Base-by-base conservation (phyloP, 2,888 invertebrate genomes). In the Mythimna lalbum region DNA sequence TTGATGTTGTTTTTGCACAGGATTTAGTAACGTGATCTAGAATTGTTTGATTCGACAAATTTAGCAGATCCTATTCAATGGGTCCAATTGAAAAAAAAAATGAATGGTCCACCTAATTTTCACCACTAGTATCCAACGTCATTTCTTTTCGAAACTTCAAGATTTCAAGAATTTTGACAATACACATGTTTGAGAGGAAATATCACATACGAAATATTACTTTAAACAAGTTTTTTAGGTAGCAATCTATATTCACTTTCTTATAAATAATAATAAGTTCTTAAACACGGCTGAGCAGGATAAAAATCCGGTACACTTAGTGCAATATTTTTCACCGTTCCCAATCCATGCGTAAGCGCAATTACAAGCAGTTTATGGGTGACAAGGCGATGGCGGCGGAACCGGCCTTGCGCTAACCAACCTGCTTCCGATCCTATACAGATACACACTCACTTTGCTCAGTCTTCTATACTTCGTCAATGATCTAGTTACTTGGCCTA, bases 311-410 rank as follows among this genome's bases (percentile, higher is more conserved):
- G 61, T 59, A 62, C 64, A 81, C 65, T 81, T 33, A 69, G 55
- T 63, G 49, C 52, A 78, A 85, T 87, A 85, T 88, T 88, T 88
- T 85, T 86, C 80, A 75, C 74, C 67, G 87, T 78, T 74, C 87
- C 71, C 83, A 87, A 89, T 90, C 80, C 88, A 89, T 90, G 81
- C 76, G 70, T 78, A 78, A 82, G 76, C 69, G 82, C 84, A 87
- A 84, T 88, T 82, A 81, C 70, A 67, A 49, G 52, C 61, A 86
- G 78, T 89, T 88, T 88, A 87, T 85, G 82, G 78, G 70, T 81
- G 85, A 82, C 81, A 82, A 76, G 72, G 53, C 69, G 77, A 76
- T 63, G 73, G 55, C 68, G 77, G 74, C 82, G 76, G 82, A 89
- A 88, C 88, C 84, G 82, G 86, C 84, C 82, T 75, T 64, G 61